Conservation (phyloP, 2,113 vertebrate species). For the Hirundichthys speculiger region DNA sequence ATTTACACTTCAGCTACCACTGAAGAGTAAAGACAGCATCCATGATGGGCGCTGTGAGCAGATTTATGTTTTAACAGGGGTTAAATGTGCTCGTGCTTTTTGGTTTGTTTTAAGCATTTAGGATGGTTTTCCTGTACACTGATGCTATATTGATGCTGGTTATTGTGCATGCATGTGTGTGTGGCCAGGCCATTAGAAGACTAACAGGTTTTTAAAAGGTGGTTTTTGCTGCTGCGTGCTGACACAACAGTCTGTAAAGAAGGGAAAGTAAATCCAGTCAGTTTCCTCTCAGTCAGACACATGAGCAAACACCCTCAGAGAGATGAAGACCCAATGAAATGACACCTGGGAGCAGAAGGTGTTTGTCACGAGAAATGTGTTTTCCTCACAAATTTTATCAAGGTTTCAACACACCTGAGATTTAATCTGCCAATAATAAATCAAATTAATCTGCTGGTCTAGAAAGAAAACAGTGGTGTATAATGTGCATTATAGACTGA, state of each 20-base stretch:
- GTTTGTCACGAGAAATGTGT: neutral
- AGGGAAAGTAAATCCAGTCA: slow-evolving; percentile 27
- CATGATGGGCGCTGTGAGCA: too few species aligned
- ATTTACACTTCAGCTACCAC: slow-evolving; percentile 8
- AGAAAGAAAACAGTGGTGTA: too few species aligned
- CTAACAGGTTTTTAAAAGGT: slow-evolving; percentile 78
- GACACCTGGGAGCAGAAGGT: neutral
- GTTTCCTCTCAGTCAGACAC: slow-evolving; percentile 45
- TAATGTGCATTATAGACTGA: too few species aligned
- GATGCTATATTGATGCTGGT: slow-evolving; percentile 13
- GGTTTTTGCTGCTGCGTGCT: slow-evolving; percentile 63
- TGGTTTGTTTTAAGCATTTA: slow-evolving; percentile 18
- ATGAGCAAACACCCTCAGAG: slow-evolving; percentile 41
- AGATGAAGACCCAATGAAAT: slow-evolving; percentile 7
- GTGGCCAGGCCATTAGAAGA: slow-evolving; percentile 63
- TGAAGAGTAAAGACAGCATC: too few species aligned
- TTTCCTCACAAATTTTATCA: too few species aligned
- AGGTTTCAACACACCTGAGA: too few species aligned
- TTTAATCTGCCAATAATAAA: too few species aligned
- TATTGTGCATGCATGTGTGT: neutral
- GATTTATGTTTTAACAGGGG: too few species aligned
- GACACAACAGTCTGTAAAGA: slow-evolving; percentile 72
- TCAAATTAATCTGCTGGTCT: too few species aligned
- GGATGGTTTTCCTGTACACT: slow-evolving; percentile 11
- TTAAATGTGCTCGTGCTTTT: neutral